Percentiles rank a stretch among this genome's conserved stretches.
Conservation (phyloP, 2,888 invertebrate species). For the Quadriops clusia region DNA sequence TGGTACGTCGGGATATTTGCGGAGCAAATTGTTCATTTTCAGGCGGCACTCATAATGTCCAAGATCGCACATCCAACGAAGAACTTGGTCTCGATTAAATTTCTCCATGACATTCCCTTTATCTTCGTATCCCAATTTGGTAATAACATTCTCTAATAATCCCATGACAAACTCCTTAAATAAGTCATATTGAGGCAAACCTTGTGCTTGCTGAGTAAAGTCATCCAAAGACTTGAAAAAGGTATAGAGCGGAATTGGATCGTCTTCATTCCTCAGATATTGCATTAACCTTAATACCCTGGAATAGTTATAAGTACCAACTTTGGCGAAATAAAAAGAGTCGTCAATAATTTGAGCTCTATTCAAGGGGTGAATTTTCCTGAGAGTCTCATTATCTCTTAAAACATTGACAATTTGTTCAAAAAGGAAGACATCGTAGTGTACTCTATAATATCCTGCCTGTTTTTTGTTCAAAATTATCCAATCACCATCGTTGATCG, state of each 20-base stretch:
- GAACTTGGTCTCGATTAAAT: too few relatives aligned
- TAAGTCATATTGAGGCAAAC: too few relatives aligned
- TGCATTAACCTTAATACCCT: slow-evolving; percentile 44
- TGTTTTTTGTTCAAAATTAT: slow-evolving; percentile 51
- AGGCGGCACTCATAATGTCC: too few relatives aligned
- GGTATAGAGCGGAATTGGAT: slow-evolving; percentile 52
- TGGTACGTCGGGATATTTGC: too few relatives aligned
- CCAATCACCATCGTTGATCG: too few relatives aligned
- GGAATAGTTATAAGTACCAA: slow-evolving; percentile 43
- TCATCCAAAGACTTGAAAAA: slow-evolving; percentile 29
- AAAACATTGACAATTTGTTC: slow-evolving; percentile 40
- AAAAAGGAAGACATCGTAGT: slow-evolving; percentile 62
- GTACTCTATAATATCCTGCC: slow-evolving; percentile 55
- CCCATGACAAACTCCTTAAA: too few relatives aligned
- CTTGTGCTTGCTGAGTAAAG: too few relatives aligned
- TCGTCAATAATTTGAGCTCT: slow-evolving; percentile 68
- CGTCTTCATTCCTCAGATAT: slow-evolving; percentile 46
- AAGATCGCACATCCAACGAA: too few relatives aligned
- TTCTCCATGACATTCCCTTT: too few relatives aligned
- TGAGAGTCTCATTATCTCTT: slow-evolving; percentile 30
- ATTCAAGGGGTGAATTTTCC: slow-evolving; percentile 46
- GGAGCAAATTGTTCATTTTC: too few relatives aligned
- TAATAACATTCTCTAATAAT: too few relatives aligned
- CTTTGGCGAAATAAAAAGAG: slow-evolving; percentile 48
- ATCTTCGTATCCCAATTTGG: too few relatives aligned